phyloP scores from a whole-genome alignment of 2,888 invertebrate species.

The Heliconius aoede region DNA sequence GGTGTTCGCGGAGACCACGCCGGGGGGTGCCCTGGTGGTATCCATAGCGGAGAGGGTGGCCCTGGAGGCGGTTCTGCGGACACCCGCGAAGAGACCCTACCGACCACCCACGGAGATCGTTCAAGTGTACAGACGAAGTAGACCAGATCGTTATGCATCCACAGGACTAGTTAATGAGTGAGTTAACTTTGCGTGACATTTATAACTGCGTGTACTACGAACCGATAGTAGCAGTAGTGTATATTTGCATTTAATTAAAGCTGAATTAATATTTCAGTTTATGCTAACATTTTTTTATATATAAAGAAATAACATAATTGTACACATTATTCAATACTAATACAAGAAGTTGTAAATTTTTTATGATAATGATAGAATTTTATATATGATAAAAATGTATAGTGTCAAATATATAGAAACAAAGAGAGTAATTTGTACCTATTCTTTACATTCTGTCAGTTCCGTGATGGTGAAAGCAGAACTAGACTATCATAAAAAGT shows the following conservation, averaged over 20 bases:
- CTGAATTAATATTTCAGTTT: background rate
- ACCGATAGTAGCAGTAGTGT: background rate
- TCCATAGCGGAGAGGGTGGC: slow-evolving; percentile 88
- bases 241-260: background rate
- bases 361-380: background rate
- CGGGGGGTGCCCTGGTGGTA: slow-evolving; percentile 88
- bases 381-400: background rate
- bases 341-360: background rate
- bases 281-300: too few species aligned
- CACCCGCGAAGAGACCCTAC: slow-evolving; percentile 89
- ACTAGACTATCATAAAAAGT: slow-evolving; percentile 31
- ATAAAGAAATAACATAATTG: background rate
- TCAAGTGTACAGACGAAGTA: slow-evolving; percentile 87
- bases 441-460: slow-evolving; percentile 42
- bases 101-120: slow-evolving; percentile 93
- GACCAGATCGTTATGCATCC: slow-evolving; percentile 91
- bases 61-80: slow-evolving; percentile 89
- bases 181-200: slow-evolving; percentile 66
- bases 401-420: background rate
- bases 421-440: slow-evolving; percentile 28
- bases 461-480: slow-evolving; percentile 51
- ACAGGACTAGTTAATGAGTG: slow-evolving; percentile 93
- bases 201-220: background rate
- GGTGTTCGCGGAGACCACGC: slow-evolving; percentile 90
- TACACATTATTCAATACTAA: background rate